Percentiles rank a stretch among this genome's conserved stretches.
These are phyloP conservation scores for Aviceda cuculoides DNA, from an alignment of 2,797 vertebrate genomes.

Conservation along the genomic window DNA sequence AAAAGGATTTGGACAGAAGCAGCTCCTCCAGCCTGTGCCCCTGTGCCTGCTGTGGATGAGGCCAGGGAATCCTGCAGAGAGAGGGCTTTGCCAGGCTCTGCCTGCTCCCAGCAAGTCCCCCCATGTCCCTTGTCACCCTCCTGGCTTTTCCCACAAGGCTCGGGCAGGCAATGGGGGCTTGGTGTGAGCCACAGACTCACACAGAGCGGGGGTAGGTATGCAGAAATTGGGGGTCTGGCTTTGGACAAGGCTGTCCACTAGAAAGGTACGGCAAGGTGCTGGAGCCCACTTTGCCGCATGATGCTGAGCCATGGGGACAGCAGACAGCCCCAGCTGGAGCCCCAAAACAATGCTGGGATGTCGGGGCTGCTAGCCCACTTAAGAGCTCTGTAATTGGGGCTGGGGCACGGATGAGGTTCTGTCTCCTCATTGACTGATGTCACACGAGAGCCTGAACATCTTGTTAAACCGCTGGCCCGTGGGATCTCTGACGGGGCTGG, in stretches of 20 bases:
- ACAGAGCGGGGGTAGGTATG: fast-evolving
- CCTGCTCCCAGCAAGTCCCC: background rate
- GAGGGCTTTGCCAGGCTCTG: background rate
- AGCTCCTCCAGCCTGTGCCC: background rate
- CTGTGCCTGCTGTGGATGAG: background rate
- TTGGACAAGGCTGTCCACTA: background rate
- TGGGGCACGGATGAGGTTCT: background rate
- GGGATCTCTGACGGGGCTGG: background rate
- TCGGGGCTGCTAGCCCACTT: background rate
- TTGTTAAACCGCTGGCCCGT: background rate
- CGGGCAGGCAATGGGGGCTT: background rate
- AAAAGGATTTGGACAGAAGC: background rate
- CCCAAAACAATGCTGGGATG: background rate
- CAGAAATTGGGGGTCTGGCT: background rate
- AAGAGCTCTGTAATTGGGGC: background rate
- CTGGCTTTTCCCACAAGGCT: fast-evolving
- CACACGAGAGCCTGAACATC: background rate
- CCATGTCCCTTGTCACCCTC: fast-evolving
- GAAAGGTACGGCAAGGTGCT: background rate
- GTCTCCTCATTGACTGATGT: background rate
- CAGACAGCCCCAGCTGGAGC: background rate
- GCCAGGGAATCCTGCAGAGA: background rate
- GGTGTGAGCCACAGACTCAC: background rate
- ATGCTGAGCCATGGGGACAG: fast-evolving
- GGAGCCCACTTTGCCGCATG: fast-evolving